These are phyloP conservation scores for Etheostoma nigrum DNA, from an alignment of 2,797 vertebrate species.

Conservation along the genomic window DNA sequence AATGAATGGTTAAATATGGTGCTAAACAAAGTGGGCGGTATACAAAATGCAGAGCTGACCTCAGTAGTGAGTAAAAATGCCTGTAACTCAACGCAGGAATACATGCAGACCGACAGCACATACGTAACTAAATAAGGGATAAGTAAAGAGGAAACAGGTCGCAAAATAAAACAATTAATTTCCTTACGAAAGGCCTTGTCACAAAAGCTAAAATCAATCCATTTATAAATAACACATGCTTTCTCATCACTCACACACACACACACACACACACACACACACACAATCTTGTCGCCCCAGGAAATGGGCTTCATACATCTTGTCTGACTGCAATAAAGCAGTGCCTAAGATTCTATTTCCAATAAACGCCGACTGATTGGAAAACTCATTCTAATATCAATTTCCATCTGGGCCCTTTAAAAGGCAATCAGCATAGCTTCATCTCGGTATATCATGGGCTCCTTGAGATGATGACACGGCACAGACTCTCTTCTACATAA, in stretches of 20 bases:
- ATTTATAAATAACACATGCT: slow-evolving; percentile 75
- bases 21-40: slow-evolving; percentile 32
- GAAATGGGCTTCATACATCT: slow-evolving; percentile 87
- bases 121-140: slow-evolving; percentile 64
- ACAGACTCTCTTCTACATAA: slow-evolving; percentile 85
- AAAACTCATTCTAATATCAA: slow-evolving; percentile 90
- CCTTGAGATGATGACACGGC: slow-evolving; percentile 89
- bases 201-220: slow-evolving; percentile 71
- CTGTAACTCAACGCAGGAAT: slow-evolving; percentile 25
- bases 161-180: slow-evolving; percentile 74
- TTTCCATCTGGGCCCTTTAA: slow-evolving; percentile 89
- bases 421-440: slow-evolving; percentile 89
- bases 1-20: slow-evolving; percentile 38
- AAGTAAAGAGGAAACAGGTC: slow-evolving; percentile 63
- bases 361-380: slow-evolving; percentile 89
- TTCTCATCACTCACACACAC: slow-evolving; percentile 47
- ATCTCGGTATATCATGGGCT: slow-evolving; percentile 87
- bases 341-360: slow-evolving; percentile 85
- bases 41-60: slow-evolving; percentile 45
- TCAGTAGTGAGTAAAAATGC: slow-evolving; percentile 31
- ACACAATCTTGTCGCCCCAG: slow-evolving; percentile 63
- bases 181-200: slow-evolving; percentile 60
- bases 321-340: slow-evolving; percentile 86
- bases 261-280: slow-evolving; percentile 57
- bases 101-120: slow-evolving; percentile 40